These are phyloP conservation scores for Chanos chanos DNA, from an alignment of 2,797 vertebrate species.

Conservation along the genomic window DNA sequence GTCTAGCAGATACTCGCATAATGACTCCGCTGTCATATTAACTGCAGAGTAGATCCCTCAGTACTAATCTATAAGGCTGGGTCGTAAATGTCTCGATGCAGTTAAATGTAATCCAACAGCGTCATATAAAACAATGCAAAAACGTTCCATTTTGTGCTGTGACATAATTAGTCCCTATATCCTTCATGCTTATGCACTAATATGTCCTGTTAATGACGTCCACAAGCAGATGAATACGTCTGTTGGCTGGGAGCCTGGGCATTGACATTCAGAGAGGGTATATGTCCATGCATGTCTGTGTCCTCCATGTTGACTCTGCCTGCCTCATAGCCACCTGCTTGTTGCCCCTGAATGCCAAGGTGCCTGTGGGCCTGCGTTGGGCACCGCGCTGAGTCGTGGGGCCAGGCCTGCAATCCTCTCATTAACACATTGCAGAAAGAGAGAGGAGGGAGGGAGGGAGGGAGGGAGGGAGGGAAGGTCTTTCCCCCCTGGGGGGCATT, in stretches of 20 bases:
- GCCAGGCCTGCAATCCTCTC: constrained; percentile 16
- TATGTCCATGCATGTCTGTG: constrained; percentile 21
- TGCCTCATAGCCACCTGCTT: constrained; percentile 61
- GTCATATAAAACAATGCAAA: no score
- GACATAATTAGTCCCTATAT: constrained; percentile 16
- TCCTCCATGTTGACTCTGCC: constrained; percentile 13
- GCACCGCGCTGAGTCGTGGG: constrained; percentile 32
- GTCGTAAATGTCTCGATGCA: no score
- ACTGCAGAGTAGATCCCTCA: no score
- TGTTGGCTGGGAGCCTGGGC: constrained; percentile 51
- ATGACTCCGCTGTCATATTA: no score
- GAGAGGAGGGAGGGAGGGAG: background rate
- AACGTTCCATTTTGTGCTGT: background rate
- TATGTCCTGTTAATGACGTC: constrained; percentile 28
- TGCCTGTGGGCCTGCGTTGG: constrained; percentile 49
- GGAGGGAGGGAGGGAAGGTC: background rate
- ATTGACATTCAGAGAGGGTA: constrained; percentile 50
- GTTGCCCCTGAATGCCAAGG: constrained; percentile 34
- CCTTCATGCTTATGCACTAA: constrained; percentile 21
- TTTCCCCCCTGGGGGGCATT: background rate
- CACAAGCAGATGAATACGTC: constrained; percentile 41
- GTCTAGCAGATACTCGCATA: no score
- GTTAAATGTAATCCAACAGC: no score
- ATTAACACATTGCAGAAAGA: constrained; percentile 25
- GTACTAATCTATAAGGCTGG: no score